Conservation (phyloP, 2,888 invertebrate genomes). For the Myathropa florea region DNA sequence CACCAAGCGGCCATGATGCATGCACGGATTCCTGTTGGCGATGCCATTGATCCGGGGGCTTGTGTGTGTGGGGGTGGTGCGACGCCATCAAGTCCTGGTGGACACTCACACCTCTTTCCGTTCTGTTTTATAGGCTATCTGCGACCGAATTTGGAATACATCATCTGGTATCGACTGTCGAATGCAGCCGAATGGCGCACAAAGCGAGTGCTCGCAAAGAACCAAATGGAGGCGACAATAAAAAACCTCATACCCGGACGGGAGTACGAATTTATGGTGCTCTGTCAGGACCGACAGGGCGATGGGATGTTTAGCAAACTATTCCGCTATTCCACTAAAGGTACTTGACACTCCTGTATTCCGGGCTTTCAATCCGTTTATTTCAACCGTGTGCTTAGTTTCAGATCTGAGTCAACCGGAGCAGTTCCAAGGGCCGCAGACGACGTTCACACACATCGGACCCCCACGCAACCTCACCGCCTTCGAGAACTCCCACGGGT, state of each 20-base stretch:
- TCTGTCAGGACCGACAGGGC: constrained; percentile 92
- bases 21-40: constrained; percentile 34
- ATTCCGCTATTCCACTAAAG: constrained; percentile 87
- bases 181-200: constrained; percentile 92
- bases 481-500: constrained; percentile 87
- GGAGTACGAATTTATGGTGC: constrained; percentile 94
- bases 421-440: constrained; percentile 72
- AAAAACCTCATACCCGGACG: constrained; percentile 87
- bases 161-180: constrained; percentile 91
- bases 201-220: constrained; percentile 87
- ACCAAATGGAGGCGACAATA: constrained; percentile 89
- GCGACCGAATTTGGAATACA: constrained; percentile 89
- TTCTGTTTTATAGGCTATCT: constrained; percentile 83
- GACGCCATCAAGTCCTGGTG: background rate
- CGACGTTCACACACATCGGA: constrained; percentile 81
- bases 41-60: constrained; percentile 7
- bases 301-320: constrained; percentile 95
- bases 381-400: background rate
- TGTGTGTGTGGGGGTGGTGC: background rate
- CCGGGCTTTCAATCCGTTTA: constrained; percentile 4
- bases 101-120: background rate
- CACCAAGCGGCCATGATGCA: constrained; percentile 29
- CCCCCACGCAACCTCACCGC: constrained; percentile 87
- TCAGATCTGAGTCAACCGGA: constrained; percentile 62
- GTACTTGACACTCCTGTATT: constrained; percentile 72